Evolutionary conservation across 1,140 invertebrate species (phyloP), one percentile per base, ranked within the genome.

Genomic region (Theocolax elegans): DNA sequence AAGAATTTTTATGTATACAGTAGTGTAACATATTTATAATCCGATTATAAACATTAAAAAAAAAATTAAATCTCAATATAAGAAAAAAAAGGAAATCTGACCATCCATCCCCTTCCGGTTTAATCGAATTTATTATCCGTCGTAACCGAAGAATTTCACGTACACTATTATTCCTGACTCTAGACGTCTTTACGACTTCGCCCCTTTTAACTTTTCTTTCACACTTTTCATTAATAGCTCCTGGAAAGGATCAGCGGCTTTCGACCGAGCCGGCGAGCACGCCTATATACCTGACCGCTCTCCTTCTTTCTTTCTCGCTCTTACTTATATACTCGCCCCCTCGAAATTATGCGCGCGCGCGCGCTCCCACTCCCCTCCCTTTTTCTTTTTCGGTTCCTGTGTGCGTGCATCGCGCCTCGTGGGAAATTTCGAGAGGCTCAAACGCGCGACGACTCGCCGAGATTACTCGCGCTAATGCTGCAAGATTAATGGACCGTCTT

Each of bases 141-240:
- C 12, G 42, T 21, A 13, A 19, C n/a, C n/a, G n/a, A n/a, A n/a
- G n/a, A n/a, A n/a, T n/a, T n/a, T n/a, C n/a, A n/a, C n/a, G n/a
- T n/a, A n/a, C n/a, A n/a, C n/a, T n/a, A n/a, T n/a, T n/a, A n/a
- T n/a, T n/a, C 17, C 21, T 9, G 54, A 9, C 17, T 3, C 1
- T 40, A 15, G n/a, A 27, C 1, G 8, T 10, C 35, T 17, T 15
- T 31, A 40, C 23, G 42, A 44, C 23, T 13, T 3, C 17, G 15
- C n/a, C 15, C 49, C 13, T n/a, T n/a, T 53, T 27, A 29, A 44
- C 51, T 56, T 46, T 67, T 48, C 40, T 29, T 40, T 66, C 60
- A 42, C 64, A 66, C 64, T 66, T 67, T 66, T 66, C 64, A 66
- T 66, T 46, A 31, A 66, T 66, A 35, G 51, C 38, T 53, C 15